Evolutionary conservation across 1,140 invertebrate species (phyloP), one percentile per base, ranked within the genome.

Genomic region (Physella acuta): DNA sequence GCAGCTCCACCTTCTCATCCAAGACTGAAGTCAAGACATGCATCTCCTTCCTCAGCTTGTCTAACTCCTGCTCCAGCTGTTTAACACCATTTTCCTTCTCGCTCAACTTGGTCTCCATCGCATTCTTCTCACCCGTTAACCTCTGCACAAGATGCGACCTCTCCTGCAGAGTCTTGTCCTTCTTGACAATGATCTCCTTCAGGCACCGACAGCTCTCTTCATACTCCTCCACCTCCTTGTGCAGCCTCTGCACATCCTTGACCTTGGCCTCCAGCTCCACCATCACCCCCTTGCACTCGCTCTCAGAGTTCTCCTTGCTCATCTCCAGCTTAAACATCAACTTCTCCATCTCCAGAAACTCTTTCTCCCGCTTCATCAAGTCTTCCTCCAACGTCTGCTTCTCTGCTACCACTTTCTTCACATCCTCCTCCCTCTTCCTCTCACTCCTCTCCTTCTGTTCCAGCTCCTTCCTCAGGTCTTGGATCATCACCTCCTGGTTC

Each of bases 1-100:
- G 26, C 33, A 67, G 36, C 51, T 53, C 24, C 24, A 16, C 28
- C 31, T 65, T 65, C 51, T 56, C 53, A 14, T 67, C 53, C 36
- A 51, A 1, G 16, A 17, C 44, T 2, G 69, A 52, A 37, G 71
- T 77, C 56, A 74, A 72, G 20, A 74, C 66, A 16, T 72, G 26
- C 55, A 76, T 73, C 51, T 79, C 75, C 30, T 67, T 56, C 30
- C 75, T 61, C 2, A 62, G 59, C 8, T 72, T 70, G 71, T 71
- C 71, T 62, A 34, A 72, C 71, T 66, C 76, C 71, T 60, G 67
- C 71, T 14, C 61, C 61, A 59, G 75, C 64, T 73, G 69, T 28
- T 74, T 77, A 5, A 78, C 65, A 37, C 74, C 69, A 2, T n/a
- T 52, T 26, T 86, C 82, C 67, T 83, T 63, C 44, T 73, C 68